Evolutionary conservation across 2,888 invertebrate genomes (phyloP).

Genomic region (Zhuqinia jingwanae): DNA sequence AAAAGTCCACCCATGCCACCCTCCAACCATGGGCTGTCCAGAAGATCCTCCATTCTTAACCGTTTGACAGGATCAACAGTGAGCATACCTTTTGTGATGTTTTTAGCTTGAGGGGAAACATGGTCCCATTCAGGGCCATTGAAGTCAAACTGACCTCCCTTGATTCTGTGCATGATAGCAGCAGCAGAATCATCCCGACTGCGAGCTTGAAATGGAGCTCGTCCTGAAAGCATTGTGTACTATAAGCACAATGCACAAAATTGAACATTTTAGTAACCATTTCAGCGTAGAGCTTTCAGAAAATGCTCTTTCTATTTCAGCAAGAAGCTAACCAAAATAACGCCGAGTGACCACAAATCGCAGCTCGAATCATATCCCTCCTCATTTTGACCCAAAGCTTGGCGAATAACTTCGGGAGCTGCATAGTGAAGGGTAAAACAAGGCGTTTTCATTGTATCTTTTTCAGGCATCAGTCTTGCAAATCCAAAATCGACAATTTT

Average conservation of each 20-base stretch:
- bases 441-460: constrained; percentile 87
- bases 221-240: constrained; percentile 93
- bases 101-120: constrained; percentile 89
- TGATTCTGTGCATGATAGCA: constrained; percentile 90
- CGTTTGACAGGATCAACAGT: constrained; percentile 89
- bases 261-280: constrained; percentile 3
- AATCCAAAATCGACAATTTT: constrained; percentile 99
- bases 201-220: constrained; percentile 90
- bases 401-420: constrained; percentile 90
- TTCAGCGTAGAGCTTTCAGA: not conserved
- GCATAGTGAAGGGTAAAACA: constrained; percentile 98
- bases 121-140: constrained; percentile 87
- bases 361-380: constrained; percentile 92
- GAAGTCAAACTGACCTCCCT: constrained; percentile 90
- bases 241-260: constrained; percentile 80
- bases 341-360: constrained; percentile 98
- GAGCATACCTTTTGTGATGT: constrained; percentile 87
- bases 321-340: constrained; percentile 87
- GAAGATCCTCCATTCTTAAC: constrained; percentile 86
- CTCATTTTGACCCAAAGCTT: constrained; percentile 81
- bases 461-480: constrained; percentile 88
- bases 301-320: not conserved
- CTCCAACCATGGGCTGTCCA: constrained; percentile 86
- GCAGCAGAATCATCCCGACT: constrained; percentile 88
- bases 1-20: constrained; percentile 80